Base-by-base conservation (phyloP, 2,797 vertebrate species). In the Hemibagrus guttatus region DNA sequence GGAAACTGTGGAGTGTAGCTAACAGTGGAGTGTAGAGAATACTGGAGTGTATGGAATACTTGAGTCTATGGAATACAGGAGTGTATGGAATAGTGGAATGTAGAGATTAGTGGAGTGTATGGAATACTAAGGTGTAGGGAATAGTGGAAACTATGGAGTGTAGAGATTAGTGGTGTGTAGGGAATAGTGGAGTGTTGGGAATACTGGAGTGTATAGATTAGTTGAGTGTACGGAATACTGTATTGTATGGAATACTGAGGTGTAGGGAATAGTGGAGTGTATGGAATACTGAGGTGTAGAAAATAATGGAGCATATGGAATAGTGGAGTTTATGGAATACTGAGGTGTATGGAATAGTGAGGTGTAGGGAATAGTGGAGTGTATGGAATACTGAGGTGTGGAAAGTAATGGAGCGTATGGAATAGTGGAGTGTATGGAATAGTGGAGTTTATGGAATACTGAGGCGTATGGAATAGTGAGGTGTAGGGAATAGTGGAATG, bases 351-450 rank as follows among this genome's bases (percentile, higher is more conserved):
- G 3, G 39, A 72, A 26, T 13, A 46, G 0, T 26, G 17, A 1
- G 21, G 31, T 39, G 68, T 69, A 69, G 0, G 13, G 49, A 76
- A n/a, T 17, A 76, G 1, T 17, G 14, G 2, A 52, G 26, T 28
- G 7, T 76, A 28, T 0, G 6, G 74, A 28, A 7, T 0, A 52
- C 1, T 28, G n/a, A 0, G 17, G 26, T 54, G 14, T 75, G 16
- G 0, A 0, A 26, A 52, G 1, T 9, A 52, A 0, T 28, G 13
- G 2, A 52, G 26, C 52, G 12, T 75, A 28, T 0, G 2, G 42
- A 14, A 12, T 19, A 39, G 0, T 19, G 2, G 17, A 69, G 16
- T 69, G 66, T 39, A 74, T 0, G 5, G 21, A 46, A 9, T 2
- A 72, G 0, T 26, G 26, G 0, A 54, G 46, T 54, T 13, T 54